Evolutionary conservation across 2,797 vertebrate species (phyloP), one percentile per base, ranked within the genome.

Genomic region (Benthosema pterotum): DNA sequence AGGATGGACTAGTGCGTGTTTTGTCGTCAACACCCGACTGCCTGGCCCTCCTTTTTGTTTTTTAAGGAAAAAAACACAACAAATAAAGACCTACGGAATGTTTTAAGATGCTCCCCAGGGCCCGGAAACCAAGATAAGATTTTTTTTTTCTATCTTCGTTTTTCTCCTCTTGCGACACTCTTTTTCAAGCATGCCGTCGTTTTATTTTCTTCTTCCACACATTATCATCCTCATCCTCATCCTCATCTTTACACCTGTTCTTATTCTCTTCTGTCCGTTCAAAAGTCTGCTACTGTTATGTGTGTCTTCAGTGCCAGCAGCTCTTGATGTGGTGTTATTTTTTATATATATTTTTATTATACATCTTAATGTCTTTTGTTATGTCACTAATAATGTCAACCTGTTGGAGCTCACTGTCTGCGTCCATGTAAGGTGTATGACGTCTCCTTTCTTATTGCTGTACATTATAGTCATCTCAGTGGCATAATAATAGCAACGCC

Each of bases 391-490:
- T 42, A 25, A n/a, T n/a, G 57, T 81, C 63, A 58, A 58, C 69
- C 51, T 63, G 65, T 57, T 42, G 11, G 53, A 16, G 28, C 38
- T 51, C 49, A 18, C 53, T 84, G 78, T 83, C 51, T 25, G 55
- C 77, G 71, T 78, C 66, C 65, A 58, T 18, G 57, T 16, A 18
- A 75, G 57, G 69, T 68, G 64, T 72, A 60, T n/a, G n/a, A n/a
- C 54, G 50, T 62, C 74, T 72, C 18, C 9, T 65, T 63, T 63
- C 52, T 18, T 72, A 50, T 79, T 57, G 57, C 67, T 73, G 59
- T 76, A 57, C 74, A 64, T 25, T 1, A 25, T 63, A 38, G 63
- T 66, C 78, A 83, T 86, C 74, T 66, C 72, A 74, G 64, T 75
- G 63, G 65, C 77, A 65, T 60, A 60, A 25, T 25, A 25, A 25